Evolutionary conservation across 2,888 invertebrate species (phyloP).

Genomic region (Anorthoa munda): DNA sequence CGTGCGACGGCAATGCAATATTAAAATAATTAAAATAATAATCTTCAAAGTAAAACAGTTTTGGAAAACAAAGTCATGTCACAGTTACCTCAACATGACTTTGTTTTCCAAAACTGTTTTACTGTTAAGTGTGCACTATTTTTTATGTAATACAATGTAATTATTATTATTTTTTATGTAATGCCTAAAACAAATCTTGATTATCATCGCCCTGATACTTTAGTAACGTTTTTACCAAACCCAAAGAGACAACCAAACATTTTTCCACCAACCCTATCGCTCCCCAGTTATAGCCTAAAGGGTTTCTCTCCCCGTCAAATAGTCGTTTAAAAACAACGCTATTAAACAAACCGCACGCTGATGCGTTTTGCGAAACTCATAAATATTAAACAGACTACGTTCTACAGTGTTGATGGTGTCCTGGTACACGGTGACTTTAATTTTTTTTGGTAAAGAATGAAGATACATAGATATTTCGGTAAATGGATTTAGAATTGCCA

Average conservation of each 20-base stretch:
- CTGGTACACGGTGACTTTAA: slow-evolving; percentile 9
- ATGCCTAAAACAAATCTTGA: background rate
- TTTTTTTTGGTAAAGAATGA: slow-evolving; percentile 25
- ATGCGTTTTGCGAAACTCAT: slow-evolving; percentile 89
- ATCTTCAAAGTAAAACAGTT: no score
- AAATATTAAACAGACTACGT: slow-evolving; percentile 83
- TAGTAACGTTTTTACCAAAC: background rate
- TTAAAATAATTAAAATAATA: no score
- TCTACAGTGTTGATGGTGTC: slow-evolving; percentile 51
- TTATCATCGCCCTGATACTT: background rate
- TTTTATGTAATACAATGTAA: no score
- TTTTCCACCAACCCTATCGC: slow-evolving; percentile 78
- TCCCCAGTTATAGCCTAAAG: slow-evolving; percentile 85
- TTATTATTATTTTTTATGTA: no score
- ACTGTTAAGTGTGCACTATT: no score
- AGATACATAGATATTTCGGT: background rate
- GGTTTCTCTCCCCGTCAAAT: slow-evolving; percentile 85
- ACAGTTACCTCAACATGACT: no score
- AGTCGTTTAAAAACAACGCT: slow-evolving; percentile 90
- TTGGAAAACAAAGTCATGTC: no score
- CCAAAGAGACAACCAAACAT: background rate
- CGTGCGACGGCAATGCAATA: no score
- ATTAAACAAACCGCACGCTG: slow-evolving; percentile 90
- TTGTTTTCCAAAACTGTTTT: no score
- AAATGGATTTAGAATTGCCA: background rate